phyloP scores from a whole-genome alignment of 2,797 vertebrate genomes.

The Peromyscus nudipes region DNA sequence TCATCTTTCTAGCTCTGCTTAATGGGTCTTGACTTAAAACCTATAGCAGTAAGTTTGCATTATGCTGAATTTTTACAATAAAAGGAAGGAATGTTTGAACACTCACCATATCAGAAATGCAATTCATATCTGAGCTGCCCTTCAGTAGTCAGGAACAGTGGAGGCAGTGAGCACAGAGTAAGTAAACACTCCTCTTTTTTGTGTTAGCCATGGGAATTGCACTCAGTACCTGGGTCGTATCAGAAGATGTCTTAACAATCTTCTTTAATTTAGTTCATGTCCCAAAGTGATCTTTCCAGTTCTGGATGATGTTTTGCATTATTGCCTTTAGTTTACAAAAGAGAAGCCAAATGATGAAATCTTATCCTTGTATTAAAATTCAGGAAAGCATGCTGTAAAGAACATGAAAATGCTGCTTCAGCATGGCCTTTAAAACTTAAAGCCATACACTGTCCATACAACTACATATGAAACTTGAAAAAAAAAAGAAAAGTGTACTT shows the following conservation, averaged over 20 bases:
- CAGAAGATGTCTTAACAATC: conserved; percentile 47
- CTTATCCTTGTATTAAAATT: conserved; percentile 67
- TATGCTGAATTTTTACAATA: conserved; percentile 72
- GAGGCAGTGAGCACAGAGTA: conserved; percentile 42
- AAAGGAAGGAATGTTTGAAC: conserved; percentile 75
- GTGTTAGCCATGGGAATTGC: conserved; percentile 17
- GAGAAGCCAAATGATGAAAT: conserved; percentile 72
- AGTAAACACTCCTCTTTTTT: conserved; percentile 58
- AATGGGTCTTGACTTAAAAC: conserved; percentile 72
- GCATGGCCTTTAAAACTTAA: conserved; percentile 31
- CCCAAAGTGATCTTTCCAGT: conserved; percentile 70
- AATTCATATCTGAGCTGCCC: conserved; percentile 65
- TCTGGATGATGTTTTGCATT: conserved; percentile 68
- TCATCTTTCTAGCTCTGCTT: not conserved
- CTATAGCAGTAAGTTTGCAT: conserved; percentile 73
- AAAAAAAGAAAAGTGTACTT: conserved; percentile 37
- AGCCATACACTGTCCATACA: not conserved
- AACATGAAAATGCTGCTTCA: conserved; percentile 53
- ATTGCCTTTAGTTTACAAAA: conserved; percentile 70
- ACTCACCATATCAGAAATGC: conserved; percentile 67
- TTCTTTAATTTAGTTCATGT: conserved; percentile 68
- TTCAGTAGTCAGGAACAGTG: conserved; percentile 44
- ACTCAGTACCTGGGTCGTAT: not conserved
- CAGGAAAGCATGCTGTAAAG: conserved; percentile 50
- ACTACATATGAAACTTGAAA: not conserved